phyloP scores from a whole-genome alignment of 2,113 vertebrate species.

The Chloroceryle aenea region DNA sequence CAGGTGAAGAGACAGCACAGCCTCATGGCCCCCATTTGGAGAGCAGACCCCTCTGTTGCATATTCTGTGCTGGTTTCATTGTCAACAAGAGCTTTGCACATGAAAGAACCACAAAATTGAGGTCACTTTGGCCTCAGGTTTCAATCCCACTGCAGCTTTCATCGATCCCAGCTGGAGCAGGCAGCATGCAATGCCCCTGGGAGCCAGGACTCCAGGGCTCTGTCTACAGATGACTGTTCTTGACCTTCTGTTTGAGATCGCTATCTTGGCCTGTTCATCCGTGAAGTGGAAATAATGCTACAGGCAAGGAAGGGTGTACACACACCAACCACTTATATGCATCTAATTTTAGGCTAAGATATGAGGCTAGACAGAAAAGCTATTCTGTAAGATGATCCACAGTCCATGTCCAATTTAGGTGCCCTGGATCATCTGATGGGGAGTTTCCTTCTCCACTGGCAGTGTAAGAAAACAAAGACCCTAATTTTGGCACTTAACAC shows the following conservation, averaged over 20 bases:
- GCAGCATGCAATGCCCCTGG: not conserved
- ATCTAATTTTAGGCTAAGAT: conserved; percentile 43
- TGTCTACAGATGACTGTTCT: conserved; percentile 1
- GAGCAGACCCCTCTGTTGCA: not conserved
- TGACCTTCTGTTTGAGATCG: conserved; percentile 23
- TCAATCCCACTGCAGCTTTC: conserved; percentile 28
- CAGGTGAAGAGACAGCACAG: not conserved
- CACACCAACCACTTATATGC: not conserved
- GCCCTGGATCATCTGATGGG: not conserved
- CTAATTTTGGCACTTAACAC: not conserved
- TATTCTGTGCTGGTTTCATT: not conserved
- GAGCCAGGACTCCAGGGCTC: not conserved
- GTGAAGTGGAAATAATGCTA: conserved; percentile 42
- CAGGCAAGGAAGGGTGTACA: not conserved
- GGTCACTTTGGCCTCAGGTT: conserved; percentile 1
- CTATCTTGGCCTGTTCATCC: conserved; percentile 35
- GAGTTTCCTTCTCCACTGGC: not conserved
- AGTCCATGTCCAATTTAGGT: not conserved
- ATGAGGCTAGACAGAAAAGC: conserved; percentile 1
- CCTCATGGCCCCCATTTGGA: not conserved
- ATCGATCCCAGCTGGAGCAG: conserved; percentile 4
- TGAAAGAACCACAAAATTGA: conserved; percentile 38
- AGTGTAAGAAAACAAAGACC: not conserved
- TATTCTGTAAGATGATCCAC: not conserved
- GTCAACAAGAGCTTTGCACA: conserved; percentile 17